Percentiles rank a stretch among this genome's conserved stretches.
These are phyloP conservation scores for Saccostrea echinata DNA, from an alignment of 1,140 invertebrate genomes.

Conservation along the genomic window DNA sequence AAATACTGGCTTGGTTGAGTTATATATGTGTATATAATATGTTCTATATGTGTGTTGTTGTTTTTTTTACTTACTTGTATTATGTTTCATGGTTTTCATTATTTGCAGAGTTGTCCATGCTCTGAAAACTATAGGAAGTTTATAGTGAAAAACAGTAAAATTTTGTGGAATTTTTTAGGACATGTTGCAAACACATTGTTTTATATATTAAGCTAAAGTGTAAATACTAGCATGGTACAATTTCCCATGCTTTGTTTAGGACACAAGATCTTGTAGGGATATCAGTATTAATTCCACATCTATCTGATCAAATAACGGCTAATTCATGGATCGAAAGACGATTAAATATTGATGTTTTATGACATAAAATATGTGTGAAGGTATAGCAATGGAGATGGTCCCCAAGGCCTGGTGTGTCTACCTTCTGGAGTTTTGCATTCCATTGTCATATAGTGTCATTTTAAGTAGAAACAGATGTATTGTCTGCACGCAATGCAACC, in stretches of 20 bases:
- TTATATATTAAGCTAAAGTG: not conserved
- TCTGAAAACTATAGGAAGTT: no score
- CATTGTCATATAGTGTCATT: not conserved
- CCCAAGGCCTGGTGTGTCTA: not conserved
- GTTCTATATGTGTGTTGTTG: not conserved
- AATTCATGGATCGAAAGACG: not conserved
- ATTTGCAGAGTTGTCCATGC: no score
- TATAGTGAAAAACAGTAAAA: not conserved
- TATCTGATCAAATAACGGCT: not conserved
- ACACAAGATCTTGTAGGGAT: not conserved
- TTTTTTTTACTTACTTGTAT: not conserved
- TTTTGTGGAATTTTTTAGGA: not conserved
- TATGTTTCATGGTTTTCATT: no score
- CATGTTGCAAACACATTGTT: not conserved
- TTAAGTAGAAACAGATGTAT: not conserved
- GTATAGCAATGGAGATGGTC: not conserved
- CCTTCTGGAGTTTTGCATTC: not conserved
- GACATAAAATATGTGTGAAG: not conserved
- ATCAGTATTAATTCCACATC: not conserved
- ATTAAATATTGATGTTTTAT: slow-evolving; percentile 38
- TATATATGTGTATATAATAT: not conserved
- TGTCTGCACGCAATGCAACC: not conserved
- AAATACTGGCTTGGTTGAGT: not conserved
- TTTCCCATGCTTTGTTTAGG: no score
- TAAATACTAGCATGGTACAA: not conserved